phyloP scores from a whole-genome alignment of 2,797 vertebrate genomes.

The Syndactyla subalaris region DNA sequence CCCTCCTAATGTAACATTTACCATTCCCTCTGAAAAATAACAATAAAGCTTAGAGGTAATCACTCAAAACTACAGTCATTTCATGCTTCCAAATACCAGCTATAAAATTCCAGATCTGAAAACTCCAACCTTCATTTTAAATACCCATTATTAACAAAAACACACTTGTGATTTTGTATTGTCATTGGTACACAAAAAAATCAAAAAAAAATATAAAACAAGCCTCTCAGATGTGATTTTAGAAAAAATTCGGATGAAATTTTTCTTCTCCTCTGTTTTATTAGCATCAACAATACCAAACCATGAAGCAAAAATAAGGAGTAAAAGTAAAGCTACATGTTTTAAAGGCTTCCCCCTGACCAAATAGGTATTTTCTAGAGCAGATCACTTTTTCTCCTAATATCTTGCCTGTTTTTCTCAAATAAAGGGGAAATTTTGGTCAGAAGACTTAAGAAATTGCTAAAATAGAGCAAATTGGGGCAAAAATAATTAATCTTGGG shows the following conservation, averaged over 20 bases:
- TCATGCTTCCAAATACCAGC: neutral
- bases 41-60: neutral
- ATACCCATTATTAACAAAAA: neutral
- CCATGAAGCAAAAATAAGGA: neutral
- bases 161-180: neutral
- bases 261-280: neutral
- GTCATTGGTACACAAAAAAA: neutral
- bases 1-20: neutral
- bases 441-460: neutral
- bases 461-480: neutral
- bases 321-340: neutral
- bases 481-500: neutral
- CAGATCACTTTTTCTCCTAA: neutral
- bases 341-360: neutral
- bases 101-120: neutral
- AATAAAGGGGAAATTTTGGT: neutral
- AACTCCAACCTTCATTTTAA: neutral
- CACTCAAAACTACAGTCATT: neutral
- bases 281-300: neutral
- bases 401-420: neutral
- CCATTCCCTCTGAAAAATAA: neutral
- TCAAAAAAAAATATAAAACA: neutral
- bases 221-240: neutral
- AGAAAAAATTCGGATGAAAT: neutral
- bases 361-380: neutral